phyloP scores from a whole-genome alignment of 2,888 invertebrate species.

The Meandrusa payeni region DNA sequence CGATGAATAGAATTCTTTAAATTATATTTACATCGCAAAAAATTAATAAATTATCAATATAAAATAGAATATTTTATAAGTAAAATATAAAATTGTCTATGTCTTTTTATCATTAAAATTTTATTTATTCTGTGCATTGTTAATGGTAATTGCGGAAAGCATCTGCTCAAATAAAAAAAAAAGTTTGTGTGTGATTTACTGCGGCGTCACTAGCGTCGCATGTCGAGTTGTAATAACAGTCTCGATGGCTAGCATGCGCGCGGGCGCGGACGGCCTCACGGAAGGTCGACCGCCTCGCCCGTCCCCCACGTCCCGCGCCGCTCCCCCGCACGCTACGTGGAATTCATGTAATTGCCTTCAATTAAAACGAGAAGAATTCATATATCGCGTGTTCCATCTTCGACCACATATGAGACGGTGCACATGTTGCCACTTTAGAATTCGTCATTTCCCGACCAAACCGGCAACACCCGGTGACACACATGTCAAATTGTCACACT shows the following conservation, averaged over 20 bases:
- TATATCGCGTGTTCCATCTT: conserved; percentile 48
- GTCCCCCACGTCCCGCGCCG: conserved; percentile 33
- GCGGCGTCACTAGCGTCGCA: conserved; percentile 21
- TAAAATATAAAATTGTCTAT: too few species aligned
- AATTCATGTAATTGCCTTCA: conserved; percentile 76
- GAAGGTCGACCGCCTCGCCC: conserved; percentile 72
- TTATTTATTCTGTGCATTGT: background rate
- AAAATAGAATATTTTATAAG: too few species aligned
- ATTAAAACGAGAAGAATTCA: conserved; percentile 66
- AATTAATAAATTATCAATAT: too few species aligned
- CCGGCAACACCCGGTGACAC: too few species aligned
- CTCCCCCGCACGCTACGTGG: conserved; percentile 62
- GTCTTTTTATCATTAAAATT: background rate
- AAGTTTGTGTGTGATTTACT: conserved; percentile 21
- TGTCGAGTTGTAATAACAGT: conserved; percentile 23
- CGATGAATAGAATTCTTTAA: too few species aligned
- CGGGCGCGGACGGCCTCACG: conserved; percentile 65
- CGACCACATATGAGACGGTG: conserved; percentile 30
- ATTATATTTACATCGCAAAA: too few species aligned
- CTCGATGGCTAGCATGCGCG: conserved; percentile 23
- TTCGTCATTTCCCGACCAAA: background rate
- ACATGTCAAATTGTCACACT: too few species aligned
- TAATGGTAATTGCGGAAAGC: background rate
- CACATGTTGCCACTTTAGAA: conserved; percentile 13
- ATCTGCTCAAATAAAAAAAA: background rate